Evolutionary conservation across 2,797 vertebrate species (phyloP).

Genomic region (Mus spretus): DNA sequence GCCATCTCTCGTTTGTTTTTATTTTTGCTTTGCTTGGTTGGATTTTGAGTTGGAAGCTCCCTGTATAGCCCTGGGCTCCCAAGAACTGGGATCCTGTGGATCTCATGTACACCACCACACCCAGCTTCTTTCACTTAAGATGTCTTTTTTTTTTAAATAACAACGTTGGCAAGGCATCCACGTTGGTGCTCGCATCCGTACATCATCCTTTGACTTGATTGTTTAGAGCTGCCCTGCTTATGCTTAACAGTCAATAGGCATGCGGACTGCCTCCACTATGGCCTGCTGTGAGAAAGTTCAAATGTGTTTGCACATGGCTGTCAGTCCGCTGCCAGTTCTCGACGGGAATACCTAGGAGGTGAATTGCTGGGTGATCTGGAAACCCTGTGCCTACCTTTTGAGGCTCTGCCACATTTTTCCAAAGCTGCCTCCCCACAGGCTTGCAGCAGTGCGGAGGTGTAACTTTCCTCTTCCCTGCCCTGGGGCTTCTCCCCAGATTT

Average conservation of each 20-base stretch:
- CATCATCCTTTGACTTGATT: neutral
- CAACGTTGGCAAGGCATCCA: neutral
- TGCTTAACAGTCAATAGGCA: neutral
- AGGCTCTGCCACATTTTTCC: neutral
- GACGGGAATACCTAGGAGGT: neutral
- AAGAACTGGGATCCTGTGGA: no score
- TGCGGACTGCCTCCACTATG: neutral
- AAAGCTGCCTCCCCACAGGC: neutral
- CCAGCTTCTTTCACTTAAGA: neutral
- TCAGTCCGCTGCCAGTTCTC: neutral
- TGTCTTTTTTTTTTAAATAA: neutral
- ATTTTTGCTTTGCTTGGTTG: neutral
- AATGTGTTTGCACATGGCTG: neutral
- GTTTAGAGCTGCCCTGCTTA: neutral
- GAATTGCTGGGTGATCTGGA: neutral
- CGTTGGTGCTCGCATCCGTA: no score
- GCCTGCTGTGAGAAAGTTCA: neutral
- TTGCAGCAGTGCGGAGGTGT: neutral
- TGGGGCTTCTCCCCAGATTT: neutral
- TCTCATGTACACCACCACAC: neutral
- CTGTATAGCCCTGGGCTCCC: neutral
- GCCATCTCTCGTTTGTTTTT: neutral
- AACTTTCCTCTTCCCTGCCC: neutral
- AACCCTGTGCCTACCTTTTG: neutral
- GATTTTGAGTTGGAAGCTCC: neutral